Evolutionary conservation across 2,797 vertebrate species (phyloP).

Genomic region (Acanthiza pusilla): DNA sequence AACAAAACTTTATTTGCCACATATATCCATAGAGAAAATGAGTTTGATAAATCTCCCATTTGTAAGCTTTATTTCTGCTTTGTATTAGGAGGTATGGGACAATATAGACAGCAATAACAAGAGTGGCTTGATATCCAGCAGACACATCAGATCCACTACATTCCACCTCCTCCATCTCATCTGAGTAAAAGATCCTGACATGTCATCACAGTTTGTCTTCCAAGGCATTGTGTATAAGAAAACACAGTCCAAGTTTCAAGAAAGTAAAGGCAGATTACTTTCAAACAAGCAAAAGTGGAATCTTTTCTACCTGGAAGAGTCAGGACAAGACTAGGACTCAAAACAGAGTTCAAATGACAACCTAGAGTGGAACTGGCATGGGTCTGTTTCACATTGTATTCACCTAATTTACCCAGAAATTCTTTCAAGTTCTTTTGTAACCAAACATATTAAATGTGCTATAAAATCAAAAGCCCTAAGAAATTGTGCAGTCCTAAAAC

Average conservation of each 20-base stretch:
- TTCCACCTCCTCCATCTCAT: not conserved
- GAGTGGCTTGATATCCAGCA: not conserved
- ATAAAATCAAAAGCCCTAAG: not conserved
- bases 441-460: not conserved
- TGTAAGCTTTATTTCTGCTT: not conserved
- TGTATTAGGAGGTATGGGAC: not conserved
- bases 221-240: not conserved
- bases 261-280: not conserved
- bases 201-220: not conserved
- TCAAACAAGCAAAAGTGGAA: not conserved
- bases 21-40: not conserved
- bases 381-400: not conserved
- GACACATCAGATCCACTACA: not conserved
- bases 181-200: not conserved
- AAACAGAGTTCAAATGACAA: not conserved
- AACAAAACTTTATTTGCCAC: not conserved
- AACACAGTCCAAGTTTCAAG: not conserved
- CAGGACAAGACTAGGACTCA: not conserved
- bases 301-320: not conserved
- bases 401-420: not conserved
- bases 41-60: not conserved
- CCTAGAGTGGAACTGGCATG: not conserved
- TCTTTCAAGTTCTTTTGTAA: not conserved
- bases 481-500: not conserved
- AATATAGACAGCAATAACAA: not conserved